Percentiles rank a stretch among this genome's conserved stretches.
phyloP scores from a whole-genome alignment of 1,140 invertebrate genomes.

The Pseudomyrmex flavicornis region DNA sequence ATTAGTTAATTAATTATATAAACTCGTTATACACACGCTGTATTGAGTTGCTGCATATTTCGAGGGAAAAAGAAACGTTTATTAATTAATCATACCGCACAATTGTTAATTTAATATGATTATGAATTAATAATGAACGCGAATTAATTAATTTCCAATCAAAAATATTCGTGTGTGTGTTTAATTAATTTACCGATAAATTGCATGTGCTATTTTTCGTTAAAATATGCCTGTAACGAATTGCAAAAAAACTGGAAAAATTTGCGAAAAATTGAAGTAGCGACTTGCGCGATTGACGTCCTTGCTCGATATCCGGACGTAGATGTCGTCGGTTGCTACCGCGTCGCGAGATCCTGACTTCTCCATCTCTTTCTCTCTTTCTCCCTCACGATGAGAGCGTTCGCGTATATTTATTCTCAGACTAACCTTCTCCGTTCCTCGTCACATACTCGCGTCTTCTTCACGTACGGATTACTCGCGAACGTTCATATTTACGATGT shows the following conservation, averaged over 20 bases:
- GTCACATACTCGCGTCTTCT: neutral
- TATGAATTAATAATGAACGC: too few relatives aligned
- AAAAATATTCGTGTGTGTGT: too few relatives aligned
- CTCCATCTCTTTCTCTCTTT: slow-evolving; percentile 3
- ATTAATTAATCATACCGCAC: slow-evolving; percentile 1
- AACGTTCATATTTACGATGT: slow-evolving; percentile 27
- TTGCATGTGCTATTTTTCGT: too few relatives aligned
- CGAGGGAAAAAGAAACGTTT: neutral
- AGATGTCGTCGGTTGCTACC: slow-evolving; percentile 68
- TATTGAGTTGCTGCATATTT: neutral
- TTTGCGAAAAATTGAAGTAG: slow-evolving; percentile 34
- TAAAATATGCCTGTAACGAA: too few relatives aligned
- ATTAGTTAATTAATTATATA: slow-evolving; percentile 32
- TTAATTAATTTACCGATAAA: too few relatives aligned
- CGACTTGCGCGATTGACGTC: slow-evolving; percentile 28
- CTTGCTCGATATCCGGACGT: slow-evolving; percentile 58
- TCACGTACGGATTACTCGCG: slow-evolving; percentile 37
- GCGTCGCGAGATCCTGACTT: slow-evolving; percentile 58
- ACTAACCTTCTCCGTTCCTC: neutral
- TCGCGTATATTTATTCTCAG: neutral
- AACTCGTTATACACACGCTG: neutral
- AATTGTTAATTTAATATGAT: too few relatives aligned
- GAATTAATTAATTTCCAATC: too few relatives aligned
- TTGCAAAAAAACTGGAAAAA: neutral
- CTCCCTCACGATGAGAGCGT: neutral